phyloP scores from a whole-genome alignment of 2,113 vertebrate genomes.

The Trematocara variabile region DNA sequence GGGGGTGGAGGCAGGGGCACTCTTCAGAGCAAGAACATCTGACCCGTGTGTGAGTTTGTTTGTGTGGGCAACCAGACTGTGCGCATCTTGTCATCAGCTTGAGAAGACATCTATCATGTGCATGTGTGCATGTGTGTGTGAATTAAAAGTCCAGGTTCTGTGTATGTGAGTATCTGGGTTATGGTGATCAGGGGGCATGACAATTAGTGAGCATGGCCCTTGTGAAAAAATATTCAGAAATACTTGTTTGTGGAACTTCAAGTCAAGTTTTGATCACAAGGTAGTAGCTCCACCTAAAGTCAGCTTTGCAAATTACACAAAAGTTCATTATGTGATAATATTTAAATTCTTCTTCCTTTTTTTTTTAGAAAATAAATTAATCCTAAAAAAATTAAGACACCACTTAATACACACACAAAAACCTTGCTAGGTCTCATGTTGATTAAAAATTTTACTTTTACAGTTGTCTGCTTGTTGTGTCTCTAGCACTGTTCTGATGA shows the following conservation, averaged over 20 bases:
- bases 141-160: not conserved
- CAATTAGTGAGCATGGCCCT: not conserved
- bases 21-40: conserved; percentile 75
- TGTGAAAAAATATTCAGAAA: not conserved
- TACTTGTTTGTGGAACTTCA: not conserved
- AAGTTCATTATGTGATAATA: not conserved
- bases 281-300: conserved; percentile 40
- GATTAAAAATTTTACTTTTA: not conserved
- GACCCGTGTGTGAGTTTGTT: conserved; percentile 66
- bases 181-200: not conserved
- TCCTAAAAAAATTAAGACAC: not conserved
- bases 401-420: not conserved
- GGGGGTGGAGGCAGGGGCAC: conserved; percentile 49
- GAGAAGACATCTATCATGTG: conserved; percentile 49
- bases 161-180: not conserved
- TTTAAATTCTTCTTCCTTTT: not conserved
- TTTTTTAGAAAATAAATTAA: not conserved
- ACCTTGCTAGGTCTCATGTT: not conserved
- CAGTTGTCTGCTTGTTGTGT: not conserved
- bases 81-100: conserved; percentile 67
- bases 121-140: not conserved
- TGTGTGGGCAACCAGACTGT: conserved; percentile 17
- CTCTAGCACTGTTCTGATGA: not conserved
- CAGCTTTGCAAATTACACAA: not conserved
- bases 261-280: not conserved